Conservation (phyloP, 2,888 invertebrate genomes). For the Strigamia maritima region DNA sequence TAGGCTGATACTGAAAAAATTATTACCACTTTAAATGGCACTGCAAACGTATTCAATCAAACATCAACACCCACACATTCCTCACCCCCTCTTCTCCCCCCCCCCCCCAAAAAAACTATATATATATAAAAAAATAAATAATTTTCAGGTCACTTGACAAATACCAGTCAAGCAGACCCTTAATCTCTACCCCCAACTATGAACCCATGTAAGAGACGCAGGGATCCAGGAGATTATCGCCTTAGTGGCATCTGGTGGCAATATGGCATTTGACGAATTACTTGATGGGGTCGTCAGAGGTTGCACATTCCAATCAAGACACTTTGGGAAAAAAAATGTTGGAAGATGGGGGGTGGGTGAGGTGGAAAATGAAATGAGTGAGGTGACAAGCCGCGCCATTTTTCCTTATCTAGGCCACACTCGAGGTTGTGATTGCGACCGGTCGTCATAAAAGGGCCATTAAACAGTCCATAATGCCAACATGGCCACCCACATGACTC, state of each 20-base stretch:
- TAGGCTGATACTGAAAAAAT: slow-evolving; percentile 1
- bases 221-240: not conserved
- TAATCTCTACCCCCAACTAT: not conserved
- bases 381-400: slow-evolving; percentile 8
- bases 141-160: not conserved
- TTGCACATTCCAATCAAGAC: not conserved
- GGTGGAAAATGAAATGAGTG: not conserved
- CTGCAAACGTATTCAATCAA: slow-evolving; percentile 1
- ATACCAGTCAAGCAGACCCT: not conserved
- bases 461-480: not conserved
- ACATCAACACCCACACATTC: not conserved
- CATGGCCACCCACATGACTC: slow-evolving; percentile 3
- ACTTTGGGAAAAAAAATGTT: not conserved
- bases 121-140: not conserved
- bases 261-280: not conserved
- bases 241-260: not conserved
- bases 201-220: not conserved
- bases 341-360: not conserved
- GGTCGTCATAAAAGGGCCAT: slow-evolving; percentile 13
- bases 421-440: not conserved
- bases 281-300: not conserved
- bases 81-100: not conserved
- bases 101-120: not conserved
- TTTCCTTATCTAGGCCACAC: slow-evolving; percentile 16
- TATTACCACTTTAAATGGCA: not conserved